phyloP scores from a whole-genome alignment of 2,888 invertebrate genomes.

The Petrolisthes manimaculis region DNA sequence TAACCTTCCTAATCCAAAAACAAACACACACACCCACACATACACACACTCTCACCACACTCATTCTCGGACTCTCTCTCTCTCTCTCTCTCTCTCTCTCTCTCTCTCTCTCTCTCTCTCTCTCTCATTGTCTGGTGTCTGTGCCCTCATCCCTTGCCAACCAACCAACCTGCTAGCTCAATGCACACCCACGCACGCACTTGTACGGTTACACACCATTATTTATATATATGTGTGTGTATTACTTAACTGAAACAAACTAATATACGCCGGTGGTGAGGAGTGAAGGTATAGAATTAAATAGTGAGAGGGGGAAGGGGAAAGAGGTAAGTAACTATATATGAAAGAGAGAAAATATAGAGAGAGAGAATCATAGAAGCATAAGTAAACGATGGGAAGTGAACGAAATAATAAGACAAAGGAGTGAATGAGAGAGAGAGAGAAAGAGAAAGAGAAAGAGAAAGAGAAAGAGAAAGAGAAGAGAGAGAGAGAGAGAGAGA shows the following conservation, averaged over 20 bases:
- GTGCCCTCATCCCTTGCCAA: neutral
- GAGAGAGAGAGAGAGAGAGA: neutral
- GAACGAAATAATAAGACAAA: neutral
- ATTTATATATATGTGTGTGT: neutral
- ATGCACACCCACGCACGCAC: too few species aligned
- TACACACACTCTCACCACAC: neutral
- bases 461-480: neutral
- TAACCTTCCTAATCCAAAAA: too few species aligned
- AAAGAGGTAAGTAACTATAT: neutral
- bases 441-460: constrained; percentile 31
- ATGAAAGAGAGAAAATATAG: neutral
- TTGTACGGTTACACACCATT: too few species aligned
- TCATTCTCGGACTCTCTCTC: neutral
- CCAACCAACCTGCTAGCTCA: neutral
- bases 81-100: constrained; percentile 26
- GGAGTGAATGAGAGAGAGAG: constrained; percentile 25
- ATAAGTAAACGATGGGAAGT: too few species aligned
- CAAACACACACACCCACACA: neutral
- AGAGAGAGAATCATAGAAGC: neutral
- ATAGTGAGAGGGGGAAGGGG: neutral
- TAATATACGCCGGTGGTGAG: too few species aligned
- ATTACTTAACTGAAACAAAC: too few species aligned
- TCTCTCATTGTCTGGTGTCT: neutral
- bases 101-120: neutral
- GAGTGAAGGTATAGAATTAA: too few species aligned